Conservation (phyloP, 2,888 invertebrate genomes). For the Colletes collaris region DNA sequence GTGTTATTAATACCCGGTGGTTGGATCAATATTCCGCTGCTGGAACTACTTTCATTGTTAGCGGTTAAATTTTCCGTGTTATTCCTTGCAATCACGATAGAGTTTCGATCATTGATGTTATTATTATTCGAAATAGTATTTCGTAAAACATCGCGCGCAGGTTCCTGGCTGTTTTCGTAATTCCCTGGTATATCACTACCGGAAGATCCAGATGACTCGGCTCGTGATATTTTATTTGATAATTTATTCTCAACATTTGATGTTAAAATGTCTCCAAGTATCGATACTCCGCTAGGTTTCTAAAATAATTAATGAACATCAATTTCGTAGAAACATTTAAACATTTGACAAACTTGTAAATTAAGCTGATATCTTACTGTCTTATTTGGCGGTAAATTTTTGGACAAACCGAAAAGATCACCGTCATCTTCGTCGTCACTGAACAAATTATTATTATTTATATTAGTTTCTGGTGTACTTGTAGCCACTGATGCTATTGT, state of each 20-base stretch:
- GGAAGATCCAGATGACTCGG: slow-evolving; percentile 71
- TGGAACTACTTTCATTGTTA: slow-evolving; percentile 49
- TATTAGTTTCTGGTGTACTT: slow-evolving; percentile 74
- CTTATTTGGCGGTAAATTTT: slow-evolving; percentile 58
- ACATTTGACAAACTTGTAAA: neutral
- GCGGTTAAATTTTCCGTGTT: slow-evolving; percentile 30
- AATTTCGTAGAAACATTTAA: neutral
- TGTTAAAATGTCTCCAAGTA: slow-evolving; percentile 83
- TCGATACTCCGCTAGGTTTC: slow-evolving; percentile 86
- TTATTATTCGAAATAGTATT: slow-evolving; percentile 31
- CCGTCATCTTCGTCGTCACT: slow-evolving; percentile 75
- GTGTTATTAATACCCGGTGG: slow-evolving; percentile 70
- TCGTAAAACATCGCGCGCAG: slow-evolving; percentile 1
- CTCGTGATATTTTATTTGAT: slow-evolving; percentile 67
- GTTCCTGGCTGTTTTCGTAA: slow-evolving; percentile 41
- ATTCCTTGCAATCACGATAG: slow-evolving; percentile 25
- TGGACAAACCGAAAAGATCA: slow-evolving; percentile 72
- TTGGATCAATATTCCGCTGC: slow-evolving; percentile 75
- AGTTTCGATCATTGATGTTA: slow-evolving; percentile 34
- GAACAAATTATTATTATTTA: slow-evolving; percentile 70
- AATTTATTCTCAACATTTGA: slow-evolving; percentile 69
- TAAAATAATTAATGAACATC: slow-evolving; percentile 76
- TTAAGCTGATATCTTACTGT: slow-evolving; percentile 49
- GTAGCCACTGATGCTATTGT: slow-evolving; percentile 56
- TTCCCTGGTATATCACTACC: slow-evolving; percentile 63